Conservation (phyloP, 2,888 invertebrate species). For the Dinocampus coccinellae region DNA sequence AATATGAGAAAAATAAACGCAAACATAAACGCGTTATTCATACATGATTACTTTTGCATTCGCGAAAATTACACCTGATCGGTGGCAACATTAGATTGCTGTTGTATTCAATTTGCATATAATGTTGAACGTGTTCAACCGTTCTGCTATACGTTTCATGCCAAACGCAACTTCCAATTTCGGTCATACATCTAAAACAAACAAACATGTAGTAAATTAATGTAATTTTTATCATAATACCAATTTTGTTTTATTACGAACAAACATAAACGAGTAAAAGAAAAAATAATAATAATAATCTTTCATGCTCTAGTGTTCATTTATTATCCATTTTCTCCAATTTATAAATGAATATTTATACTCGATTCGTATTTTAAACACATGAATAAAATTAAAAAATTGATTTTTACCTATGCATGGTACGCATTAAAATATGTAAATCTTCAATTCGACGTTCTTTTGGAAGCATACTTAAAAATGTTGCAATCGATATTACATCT, state of each 20-base stretch:
- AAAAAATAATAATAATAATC: slow-evolving; percentile 46
- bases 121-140: slow-evolving; percentile 76
- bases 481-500: slow-evolving; percentile 63
- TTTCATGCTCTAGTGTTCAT: slow-evolving; percentile 42
- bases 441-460: slow-evolving; percentile 62
- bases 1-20: slow-evolving; percentile 21
- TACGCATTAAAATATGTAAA: slow-evolving; percentile 62
- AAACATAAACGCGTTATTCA: slow-evolving; percentile 19
- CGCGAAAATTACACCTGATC: slow-evolving; percentile 61
- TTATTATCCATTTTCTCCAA: slow-evolving; percentile 30
- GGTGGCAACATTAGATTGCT: slow-evolving; percentile 64
- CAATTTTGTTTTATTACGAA: slow-evolving; percentile 57
- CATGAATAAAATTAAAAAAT: slow-evolving; percentile 4
- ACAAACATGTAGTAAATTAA: slow-evolving; percentile 60
- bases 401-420: slow-evolving; percentile 61
- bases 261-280: slow-evolving; percentile 49
- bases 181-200: slow-evolving; percentile 71
- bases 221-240: slow-evolving; percentile 57
- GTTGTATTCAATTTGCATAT: slow-evolving; percentile 75
- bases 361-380: neutral
- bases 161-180: slow-evolving; percentile 74
- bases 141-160: slow-evolving; percentile 76
- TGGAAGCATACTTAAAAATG: slow-evolving; percentile 65
- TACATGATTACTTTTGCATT: slow-evolving; percentile 53
- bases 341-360: slow-evolving; percentile 21